A percentile compares a stretch with the other conserved stretches of the same genome.
These are phyloP conservation scores for Calosoma granatense DNA, from an alignment of 1,140 invertebrate species.

Conservation along the genomic window DNA sequence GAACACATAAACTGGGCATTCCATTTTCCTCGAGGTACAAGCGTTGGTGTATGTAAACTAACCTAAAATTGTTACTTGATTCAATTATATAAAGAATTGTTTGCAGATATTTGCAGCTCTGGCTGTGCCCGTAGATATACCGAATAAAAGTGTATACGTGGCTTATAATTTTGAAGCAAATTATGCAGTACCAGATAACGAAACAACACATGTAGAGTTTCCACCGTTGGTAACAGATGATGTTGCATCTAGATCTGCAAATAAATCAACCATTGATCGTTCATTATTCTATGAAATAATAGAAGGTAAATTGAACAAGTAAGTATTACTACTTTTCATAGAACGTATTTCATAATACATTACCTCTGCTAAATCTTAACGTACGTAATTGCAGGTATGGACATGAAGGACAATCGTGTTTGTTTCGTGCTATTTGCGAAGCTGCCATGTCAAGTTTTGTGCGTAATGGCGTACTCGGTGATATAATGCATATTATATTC, in stretches of 20 bases:
- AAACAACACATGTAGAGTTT: constrained; percentile 22
- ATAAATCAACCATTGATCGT: constrained; percentile 16
- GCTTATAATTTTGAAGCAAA: constrained; percentile 69
- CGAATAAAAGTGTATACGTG: constrained; percentile 57
- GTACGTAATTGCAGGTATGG: constrained; percentile 33
- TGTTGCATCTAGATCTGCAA: no score
- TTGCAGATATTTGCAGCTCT: constrained; percentile 53
- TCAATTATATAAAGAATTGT: not conserved
- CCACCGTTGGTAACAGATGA: constrained; percentile 21
- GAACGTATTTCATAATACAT: not conserved
- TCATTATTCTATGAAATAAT: constrained; percentile 22
- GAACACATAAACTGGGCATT: not conserved
- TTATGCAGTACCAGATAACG: constrained; percentile 38
- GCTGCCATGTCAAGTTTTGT: constrained; percentile 31
- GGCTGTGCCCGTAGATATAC: constrained; percentile 58
- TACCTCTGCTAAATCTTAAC: no score
- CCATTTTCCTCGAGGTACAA: not conserved
- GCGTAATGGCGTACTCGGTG: constrained; percentile 39
- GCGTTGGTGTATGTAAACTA: not conserved
- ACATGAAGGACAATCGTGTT: constrained; percentile 38
- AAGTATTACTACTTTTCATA: constrained; percentile 20
- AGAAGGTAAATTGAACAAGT: constrained; percentile 28
- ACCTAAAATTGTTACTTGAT: not conserved
- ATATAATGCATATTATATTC: constrained; percentile 39
- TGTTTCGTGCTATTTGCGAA: constrained; percentile 41